Base-by-base conservation (phyloP, 2,888 invertebrate genomes). In the Salpingus planirostris region DNA sequence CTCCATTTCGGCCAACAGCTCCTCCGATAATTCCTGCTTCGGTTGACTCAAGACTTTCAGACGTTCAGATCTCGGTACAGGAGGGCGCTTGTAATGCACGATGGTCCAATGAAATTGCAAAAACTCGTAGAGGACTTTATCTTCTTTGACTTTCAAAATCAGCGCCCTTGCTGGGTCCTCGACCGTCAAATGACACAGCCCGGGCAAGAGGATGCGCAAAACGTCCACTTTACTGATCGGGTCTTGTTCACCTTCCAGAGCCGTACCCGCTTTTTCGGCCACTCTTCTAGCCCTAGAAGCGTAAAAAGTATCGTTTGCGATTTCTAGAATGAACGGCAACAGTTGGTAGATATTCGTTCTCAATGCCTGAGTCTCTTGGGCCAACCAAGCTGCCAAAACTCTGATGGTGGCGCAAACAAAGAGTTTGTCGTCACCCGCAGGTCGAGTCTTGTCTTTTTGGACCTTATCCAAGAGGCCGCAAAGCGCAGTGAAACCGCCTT, bases 301-400 rank as follows among this genome's bases (percentile, higher is more conserved):
- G 54, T 81, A 78, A 63, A 88, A 89, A 1, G 85, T 82, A 51
- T 88, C 85, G 66, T 87, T 88, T 8, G 82, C 81, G 15, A 88
- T 62, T 24, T 78, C 73, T 34, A 91, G 71, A 57, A 91, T 77
- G 59, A 80, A 90, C 5, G 91, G 91, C 18, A 91, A 65, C 12
- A 91, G 65, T 35, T 79, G 74, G 55, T 84, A 87, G 21, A 91
- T 76, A 59, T 87, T 86, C 24, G 81, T 75, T 15, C 88, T 76
- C 81, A 89, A 82, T 0, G 89, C 87, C 2, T 84, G 80, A 1
- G 89, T 88, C 67, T 92, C 91, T 65, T 90, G 89, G 0, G 88
- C 86, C 50, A 92, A 66, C 90, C 90, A 91, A n/a, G 88, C 79
- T 8, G 86, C 80, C 29, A 91, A 64, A 18, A 89, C 84, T 46